Evolutionary conservation across 2,888 invertebrate species (phyloP), one percentile per base, ranked within the genome.

Genomic region (Punctoribates punctum): DNA sequence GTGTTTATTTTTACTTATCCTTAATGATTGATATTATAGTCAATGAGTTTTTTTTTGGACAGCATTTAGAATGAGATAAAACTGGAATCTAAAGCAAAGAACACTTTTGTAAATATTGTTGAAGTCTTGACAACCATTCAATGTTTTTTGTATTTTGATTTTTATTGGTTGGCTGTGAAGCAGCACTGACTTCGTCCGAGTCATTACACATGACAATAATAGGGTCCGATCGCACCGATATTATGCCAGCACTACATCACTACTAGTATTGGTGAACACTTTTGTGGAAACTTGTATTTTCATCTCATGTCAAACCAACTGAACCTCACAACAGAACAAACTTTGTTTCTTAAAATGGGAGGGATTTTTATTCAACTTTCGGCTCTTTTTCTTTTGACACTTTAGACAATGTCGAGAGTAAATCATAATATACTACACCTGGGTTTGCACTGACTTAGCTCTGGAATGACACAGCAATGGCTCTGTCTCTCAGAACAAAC

Each of bases 131-230:
- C 60, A 60, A 60, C 60, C 60, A 60, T 25, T 25, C 25, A n/a
- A 60, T n/a, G n/a, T n/a, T 60, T 60, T 60, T 60, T 60, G 60
- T 60, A 60, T 60, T 60, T 60, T 25, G n/a, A 60, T 60, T 60
- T 60, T 25, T 60, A 60, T 60, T 60, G 60, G 60, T 60, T 60
- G n/a, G 11, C 60, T 60, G 11, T 60, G 23, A 23, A 23, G 60
- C 60, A 60, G 60, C 23, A 23, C 15, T 60, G 60, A 60, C 60
- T 60, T 60, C 15, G 60, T 23, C 23, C 60, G 25, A 60, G 23
- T 60, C 60, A 60, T 60, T 60, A 60, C 60, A 60, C 60, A 60
- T 23, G 23, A 60, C 60, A 60, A 60, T 60, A 60, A 60, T 60
- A 60, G 60, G 60, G 60, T 60, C 60, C 60, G 25, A 51, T 51